phyloP scores from a whole-genome alignment of 2,888 invertebrate species.

The Xestia sexstrigata region DNA sequence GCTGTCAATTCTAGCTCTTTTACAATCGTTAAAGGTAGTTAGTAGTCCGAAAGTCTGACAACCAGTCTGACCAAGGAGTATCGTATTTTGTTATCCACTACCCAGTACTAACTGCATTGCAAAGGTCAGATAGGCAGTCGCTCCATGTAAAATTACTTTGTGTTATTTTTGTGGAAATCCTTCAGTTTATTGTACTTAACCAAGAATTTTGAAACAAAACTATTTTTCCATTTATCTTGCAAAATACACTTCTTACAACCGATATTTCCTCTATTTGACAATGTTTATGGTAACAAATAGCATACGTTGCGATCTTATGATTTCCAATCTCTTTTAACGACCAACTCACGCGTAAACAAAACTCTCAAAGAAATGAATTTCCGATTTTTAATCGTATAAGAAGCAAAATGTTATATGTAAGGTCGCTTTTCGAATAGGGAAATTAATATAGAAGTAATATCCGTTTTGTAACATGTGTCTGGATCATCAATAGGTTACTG shows the following conservation, averaged over 20 bases:
- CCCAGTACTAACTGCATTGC: too few relatives aligned
- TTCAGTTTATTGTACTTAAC: too few relatives aligned
- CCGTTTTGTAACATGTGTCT: conserved; percentile 51
- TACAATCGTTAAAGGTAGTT: too few relatives aligned
- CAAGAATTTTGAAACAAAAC: neutral
- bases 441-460: conserved; percentile 67
- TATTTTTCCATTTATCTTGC: neutral
- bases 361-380: conserved; percentile 52
- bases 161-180: too few relatives aligned
- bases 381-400: conserved; percentile 40
- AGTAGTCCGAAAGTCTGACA: too few relatives aligned
- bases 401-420: conserved; percentile 38
- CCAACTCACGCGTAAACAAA: conserved; percentile 21
- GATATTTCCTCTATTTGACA: neutral
- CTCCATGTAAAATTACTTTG: too few relatives aligned
- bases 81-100: too few relatives aligned
- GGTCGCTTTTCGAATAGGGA: conserved; percentile 45
- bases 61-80: too few relatives aligned
- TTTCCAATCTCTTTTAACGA: neutral
- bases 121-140: too few relatives aligned
- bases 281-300: neutral
- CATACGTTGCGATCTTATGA: neutral
- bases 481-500: conserved; percentile 36
- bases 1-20: too few relatives aligned
- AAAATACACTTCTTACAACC: neutral